Evolutionary conservation across 2,888 invertebrate genomes (phyloP), one percentile per base, ranked within the genome.

Genomic region (Andrena fulva): DNA sequence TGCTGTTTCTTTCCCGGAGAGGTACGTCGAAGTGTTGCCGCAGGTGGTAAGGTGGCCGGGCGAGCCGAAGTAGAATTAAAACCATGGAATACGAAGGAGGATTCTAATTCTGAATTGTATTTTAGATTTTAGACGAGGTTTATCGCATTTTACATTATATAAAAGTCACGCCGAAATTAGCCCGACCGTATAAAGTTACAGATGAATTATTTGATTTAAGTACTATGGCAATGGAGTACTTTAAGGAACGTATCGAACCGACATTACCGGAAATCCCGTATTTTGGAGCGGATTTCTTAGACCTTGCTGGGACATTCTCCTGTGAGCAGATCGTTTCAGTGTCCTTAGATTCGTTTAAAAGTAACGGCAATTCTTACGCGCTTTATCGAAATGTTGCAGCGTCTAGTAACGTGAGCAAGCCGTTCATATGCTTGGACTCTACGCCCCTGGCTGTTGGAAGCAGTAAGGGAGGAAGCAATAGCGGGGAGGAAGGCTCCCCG

Each of bases 181-280:
- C 97, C 85, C 95, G 98, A 91, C 98, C 98, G 63, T 98, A 98
- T 94, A 98, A 98, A 94, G 98, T 99, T 80, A 98, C 98, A 8
- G 98, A 98, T 94, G 98, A 99, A 94, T 95, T 99, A 77, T 98
- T 98, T 94, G 99, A 99, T 95, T 95, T 99, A 85, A 98, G 98
- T 54, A 98, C 98, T 54, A 99, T 99, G 99, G 99, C 99, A 50
- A 98, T 99, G 98, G 99, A 99, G 94, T 98, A 98, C 94, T 99
- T 99, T 94, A 98, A 98, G 94, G 98, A 99, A 94, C 97, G 97
- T 91, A 98, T 99, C 93, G 98, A 98, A 94, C 98, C 98, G 7
- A 96, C 96, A 87, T 95, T 98, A 91, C 98, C 98, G 52, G 98
- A 98, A 94, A 97, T 98, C 86, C 97, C 97, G 66, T 98, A 97